Evolutionary conservation across 2,888 invertebrate species (phyloP).

Genomic region (Malthinus flaveolus): DNA sequence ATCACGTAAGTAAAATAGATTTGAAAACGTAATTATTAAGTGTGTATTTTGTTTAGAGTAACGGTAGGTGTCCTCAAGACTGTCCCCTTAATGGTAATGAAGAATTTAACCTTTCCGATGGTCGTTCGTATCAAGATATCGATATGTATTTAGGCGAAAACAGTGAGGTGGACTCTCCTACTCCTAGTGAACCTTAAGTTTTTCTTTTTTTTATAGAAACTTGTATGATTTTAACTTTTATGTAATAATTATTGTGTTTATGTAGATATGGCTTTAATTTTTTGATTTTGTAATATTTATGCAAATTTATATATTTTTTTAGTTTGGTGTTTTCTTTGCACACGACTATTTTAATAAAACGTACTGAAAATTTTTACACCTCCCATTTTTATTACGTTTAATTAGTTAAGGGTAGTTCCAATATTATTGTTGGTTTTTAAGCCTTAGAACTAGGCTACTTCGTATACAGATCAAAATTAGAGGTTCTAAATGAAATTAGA

Average conservation of each 20-base stretch:
- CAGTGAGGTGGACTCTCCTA: constrained; percentile 1
- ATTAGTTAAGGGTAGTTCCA: too few relatives aligned
- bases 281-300: not conserved
- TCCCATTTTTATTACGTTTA: too few relatives aligned
- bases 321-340: too few relatives aligned
- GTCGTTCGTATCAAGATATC: not conserved
- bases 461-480: too few relatives aligned
- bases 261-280: not conserved
- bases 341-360: too few relatives aligned
- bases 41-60: constrained; percentile 36
- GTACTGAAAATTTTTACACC: too few relatives aligned
- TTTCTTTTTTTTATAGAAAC: not conserved
- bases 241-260: not conserved
- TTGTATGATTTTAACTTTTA: not conserved
- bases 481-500: too few relatives aligned
- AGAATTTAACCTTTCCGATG: constrained; percentile 1
- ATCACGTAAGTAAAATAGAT: constrained; percentile 45
- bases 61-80: constrained; percentile 47
- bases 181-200: not conserved
- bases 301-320: too few relatives aligned
- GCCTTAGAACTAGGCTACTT: too few relatives aligned
- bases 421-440: too few relatives aligned
- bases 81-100: constrained; percentile 46
- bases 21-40: not conserved
- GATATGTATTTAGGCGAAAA: constrained; percentile 5